These are phyloP conservation scores for western clawed frog (Xenopus tropicalis) DNA, from an alignment of 2,113 vertebrate genomes.

Conservation along the genomic window DNA sequence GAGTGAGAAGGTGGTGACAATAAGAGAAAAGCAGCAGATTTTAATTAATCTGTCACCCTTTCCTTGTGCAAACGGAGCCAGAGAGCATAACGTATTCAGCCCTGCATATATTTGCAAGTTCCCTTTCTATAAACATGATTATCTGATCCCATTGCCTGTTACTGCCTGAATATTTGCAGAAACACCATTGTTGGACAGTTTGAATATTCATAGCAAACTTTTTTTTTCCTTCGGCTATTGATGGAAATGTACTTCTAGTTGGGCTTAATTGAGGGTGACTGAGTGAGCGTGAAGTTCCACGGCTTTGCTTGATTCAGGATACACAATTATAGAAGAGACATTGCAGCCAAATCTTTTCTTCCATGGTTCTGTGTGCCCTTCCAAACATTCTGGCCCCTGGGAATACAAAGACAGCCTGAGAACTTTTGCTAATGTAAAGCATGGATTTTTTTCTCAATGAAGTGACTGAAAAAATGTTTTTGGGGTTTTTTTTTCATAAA, in stretches of 20 bases:
- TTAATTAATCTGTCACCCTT: slow-evolving; percentile 35
- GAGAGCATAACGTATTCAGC: slow-evolving; percentile 11
- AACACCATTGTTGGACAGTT: neutral
- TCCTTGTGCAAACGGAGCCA: slow-evolving; percentile 29
- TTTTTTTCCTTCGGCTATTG: slow-evolving; percentile 1
- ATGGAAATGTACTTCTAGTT: slow-evolving; percentile 6
- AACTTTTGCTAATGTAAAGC: neutral
- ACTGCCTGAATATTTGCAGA: neutral
- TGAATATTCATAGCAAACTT: slow-evolving; percentile 8
- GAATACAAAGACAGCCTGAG: neutral
- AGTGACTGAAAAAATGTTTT: too few species aligned
- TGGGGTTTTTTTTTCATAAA: too few species aligned
- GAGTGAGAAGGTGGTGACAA: slow-evolving; percentile 19
- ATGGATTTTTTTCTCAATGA: too few species aligned
- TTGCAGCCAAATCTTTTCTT: slow-evolving; percentile 3
- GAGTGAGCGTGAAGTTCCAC: slow-evolving; percentile 15
- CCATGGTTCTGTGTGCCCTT: neutral
- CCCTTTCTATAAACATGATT: slow-evolving; percentile 22
- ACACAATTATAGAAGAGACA: slow-evolving; percentile 9
- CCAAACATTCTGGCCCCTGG: neutral
- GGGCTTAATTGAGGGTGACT: slow-evolving; percentile 21
- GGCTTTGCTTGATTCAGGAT: slow-evolving; percentile 9
- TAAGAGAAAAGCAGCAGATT: slow-evolving; percentile 11
- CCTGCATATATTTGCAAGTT: slow-evolving; percentile 39
- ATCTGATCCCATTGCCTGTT: slow-evolving; percentile 11